A percentile compares a stretch with the other conserved stretches of the same genome.
phyloP scores from a whole-genome alignment of 1,140 invertebrate species.

The Alviniconcha marisindica region DNA sequence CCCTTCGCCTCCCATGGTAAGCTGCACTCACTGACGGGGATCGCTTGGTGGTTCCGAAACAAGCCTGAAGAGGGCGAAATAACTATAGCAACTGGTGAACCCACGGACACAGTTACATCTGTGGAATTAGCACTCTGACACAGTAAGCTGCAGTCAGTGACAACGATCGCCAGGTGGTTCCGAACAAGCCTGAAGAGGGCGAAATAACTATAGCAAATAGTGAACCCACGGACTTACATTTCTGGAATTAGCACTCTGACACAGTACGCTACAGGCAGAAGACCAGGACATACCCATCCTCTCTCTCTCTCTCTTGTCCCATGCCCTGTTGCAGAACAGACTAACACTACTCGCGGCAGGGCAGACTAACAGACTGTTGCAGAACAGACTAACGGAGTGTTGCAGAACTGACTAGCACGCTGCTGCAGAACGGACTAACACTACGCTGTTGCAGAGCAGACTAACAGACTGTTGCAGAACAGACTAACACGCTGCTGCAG shows the following conservation, averaged over 20 bases:
- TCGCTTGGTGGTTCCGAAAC: not conserved
- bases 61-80: not conserved
- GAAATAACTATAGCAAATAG: too few relatives aligned
- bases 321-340: too few relatives aligned
- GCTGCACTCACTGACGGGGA: not conserved
- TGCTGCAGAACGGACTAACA: too few relatives aligned
- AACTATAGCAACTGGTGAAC: not conserved
- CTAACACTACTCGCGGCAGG: too few relatives aligned
- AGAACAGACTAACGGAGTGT: too few relatives aligned
- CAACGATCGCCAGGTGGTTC: not conserved
- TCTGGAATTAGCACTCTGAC: not conserved
- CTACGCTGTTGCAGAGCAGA: too few relatives aligned
- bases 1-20: not conserved
- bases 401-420: too few relatives aligned
- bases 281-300: too few relatives aligned
- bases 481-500: too few relatives aligned
- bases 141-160: not conserved
- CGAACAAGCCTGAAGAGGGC: not conserved
- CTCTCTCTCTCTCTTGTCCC: too few relatives aligned
- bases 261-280: not conserved
- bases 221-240: not conserved
- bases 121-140: not conserved
- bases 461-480: too few relatives aligned
- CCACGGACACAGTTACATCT: not conserved
- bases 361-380: too few relatives aligned